Evolutionary conservation across 2,888 invertebrate species (phyloP).

Genomic region (Xylota sylvarum): DNA sequence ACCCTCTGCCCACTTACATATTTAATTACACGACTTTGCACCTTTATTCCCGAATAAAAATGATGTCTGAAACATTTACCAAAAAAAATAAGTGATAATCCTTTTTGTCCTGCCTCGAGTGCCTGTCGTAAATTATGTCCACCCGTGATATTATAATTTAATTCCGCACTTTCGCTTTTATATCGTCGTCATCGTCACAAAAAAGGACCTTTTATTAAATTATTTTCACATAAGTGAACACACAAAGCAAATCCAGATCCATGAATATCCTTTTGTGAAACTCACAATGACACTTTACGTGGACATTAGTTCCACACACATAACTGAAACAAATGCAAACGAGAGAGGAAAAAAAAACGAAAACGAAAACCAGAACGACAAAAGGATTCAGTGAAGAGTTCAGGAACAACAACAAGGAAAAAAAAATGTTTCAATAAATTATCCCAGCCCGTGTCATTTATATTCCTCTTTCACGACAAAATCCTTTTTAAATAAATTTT

Average conservation of each 20-base stretch:
- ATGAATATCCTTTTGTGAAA: slow-evolving; percentile 42
- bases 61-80: background rate
- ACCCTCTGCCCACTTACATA: background rate
- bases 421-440: slow-evolving; percentile 56
- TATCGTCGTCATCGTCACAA: background rate
- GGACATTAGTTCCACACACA: slow-evolving; percentile 42
- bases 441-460: slow-evolving; percentile 32
- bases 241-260: slow-evolving; percentile 36
- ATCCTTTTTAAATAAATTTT: slow-evolving; percentile 44
- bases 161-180: slow-evolving; percentile 37
- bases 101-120: slow-evolving; percentile 53
- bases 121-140: background rate
- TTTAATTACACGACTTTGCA: slow-evolving; percentile 4
- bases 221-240: slow-evolving; percentile 35
- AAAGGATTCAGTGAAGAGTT: slow-evolving; percentile 1
- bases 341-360: no score
- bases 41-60: slow-evolving; percentile 6
- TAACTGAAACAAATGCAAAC: background rate
- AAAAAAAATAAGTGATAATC: slow-evolving; percentile 1
- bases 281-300: slow-evolving; percentile 39
- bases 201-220: slow-evolving; percentile 55
- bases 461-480: background rate
- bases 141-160: slow-evolving; percentile 45
- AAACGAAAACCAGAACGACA: background rate
- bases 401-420: background rate